Conservation (phyloP, 2,888 invertebrate species). For the Nesidiocoris tenuis region DNA sequence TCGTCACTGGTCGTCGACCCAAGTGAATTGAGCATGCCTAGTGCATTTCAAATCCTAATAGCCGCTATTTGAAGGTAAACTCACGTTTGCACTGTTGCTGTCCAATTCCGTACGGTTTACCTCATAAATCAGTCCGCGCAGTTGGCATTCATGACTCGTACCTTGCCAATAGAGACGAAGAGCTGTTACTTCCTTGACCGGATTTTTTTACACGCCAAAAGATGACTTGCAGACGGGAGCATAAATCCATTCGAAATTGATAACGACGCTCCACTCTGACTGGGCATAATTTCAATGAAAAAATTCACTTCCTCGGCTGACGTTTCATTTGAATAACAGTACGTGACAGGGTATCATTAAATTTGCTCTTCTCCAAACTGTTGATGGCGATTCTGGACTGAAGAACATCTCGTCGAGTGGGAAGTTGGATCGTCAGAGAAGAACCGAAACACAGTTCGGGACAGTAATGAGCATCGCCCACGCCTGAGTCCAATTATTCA, state of each 20-base stretch:
- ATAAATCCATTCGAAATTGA: background rate
- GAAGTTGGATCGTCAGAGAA: background rate
- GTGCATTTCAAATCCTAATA: too few relatives aligned
- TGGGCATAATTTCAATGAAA: background rate
- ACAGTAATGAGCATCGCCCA: background rate
- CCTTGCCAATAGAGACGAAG: background rate
- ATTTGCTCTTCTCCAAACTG: background rate
- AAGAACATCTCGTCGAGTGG: background rate
- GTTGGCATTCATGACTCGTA: background rate
- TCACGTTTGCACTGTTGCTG: background rate
- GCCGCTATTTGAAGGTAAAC: too few relatives aligned
- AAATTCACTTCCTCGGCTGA: background rate
- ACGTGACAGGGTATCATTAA: background rate
- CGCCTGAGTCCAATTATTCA: background rate
- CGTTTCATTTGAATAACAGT: background rate
- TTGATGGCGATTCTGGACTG: background rate
- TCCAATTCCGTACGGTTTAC: background rate
- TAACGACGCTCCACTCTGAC: background rate
- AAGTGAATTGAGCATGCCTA: too few relatives aligned
- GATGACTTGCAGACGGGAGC: background rate
- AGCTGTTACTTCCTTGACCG: background rate
- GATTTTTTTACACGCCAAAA: background rate
- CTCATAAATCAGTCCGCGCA: background rate
- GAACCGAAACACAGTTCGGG: background rate
- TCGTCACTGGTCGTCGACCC: too few relatives aligned